Evolutionary conservation across 1,140 invertebrate genomes (phyloP).

Genomic region (Penaeus japonicus): DNA sequence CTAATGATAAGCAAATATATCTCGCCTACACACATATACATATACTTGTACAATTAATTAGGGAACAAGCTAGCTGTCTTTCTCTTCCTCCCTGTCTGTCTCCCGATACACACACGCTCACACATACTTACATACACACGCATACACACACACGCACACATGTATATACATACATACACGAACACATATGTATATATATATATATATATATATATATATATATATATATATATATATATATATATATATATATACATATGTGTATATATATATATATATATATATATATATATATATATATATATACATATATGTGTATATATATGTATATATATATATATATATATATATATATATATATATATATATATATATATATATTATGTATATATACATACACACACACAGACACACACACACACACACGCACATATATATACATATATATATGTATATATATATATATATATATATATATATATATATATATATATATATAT

Average conservation of each 20-base stretch:
- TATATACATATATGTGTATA: neutral
- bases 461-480: neutral
- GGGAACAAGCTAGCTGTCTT: too few relatives aligned
- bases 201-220: neutral
- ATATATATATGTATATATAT: neutral
- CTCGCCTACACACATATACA: too few relatives aligned
- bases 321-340: neutral
- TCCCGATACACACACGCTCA: too few relatives aligned
- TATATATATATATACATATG: neutral
- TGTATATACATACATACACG: too few relatives aligned
- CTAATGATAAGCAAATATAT: too few relatives aligned
- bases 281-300: neutral
- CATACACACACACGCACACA: too few relatives aligned
- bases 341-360: neutral
- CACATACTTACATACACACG: too few relatives aligned
- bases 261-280: neutral
- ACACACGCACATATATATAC: neutral
- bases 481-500: neutral
- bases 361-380: neutral
- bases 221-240: neutral
- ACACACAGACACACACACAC: neutral
- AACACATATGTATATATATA: too few relatives aligned
- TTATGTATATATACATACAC: neutral
- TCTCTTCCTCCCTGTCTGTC: too few relatives aligned
- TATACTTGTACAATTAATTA: too few relatives aligned